phyloP scores from a whole-genome alignment of 2,888 invertebrate genomes.

The Bibio marci region DNA sequence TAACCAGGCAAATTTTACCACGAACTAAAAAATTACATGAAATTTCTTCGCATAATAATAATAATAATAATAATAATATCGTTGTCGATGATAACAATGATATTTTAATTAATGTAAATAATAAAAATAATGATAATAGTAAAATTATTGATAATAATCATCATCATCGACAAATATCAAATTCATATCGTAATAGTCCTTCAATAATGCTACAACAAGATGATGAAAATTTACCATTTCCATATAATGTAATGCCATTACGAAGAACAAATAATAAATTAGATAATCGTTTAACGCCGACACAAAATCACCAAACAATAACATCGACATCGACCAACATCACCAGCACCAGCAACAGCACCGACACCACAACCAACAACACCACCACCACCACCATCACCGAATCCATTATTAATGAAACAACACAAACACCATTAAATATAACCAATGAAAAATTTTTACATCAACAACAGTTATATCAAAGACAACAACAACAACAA shows the following conservation, averaged over 20 bases:
- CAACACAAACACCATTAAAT: too few relatives aligned
- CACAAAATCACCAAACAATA: slow-evolving; percentile 4
- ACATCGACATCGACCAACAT: neutral
- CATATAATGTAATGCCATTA: slow-evolving; percentile 36
- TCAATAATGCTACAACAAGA: too few relatives aligned
- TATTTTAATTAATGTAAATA: slow-evolving; percentile 6
- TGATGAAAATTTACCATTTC: slow-evolving; percentile 19
- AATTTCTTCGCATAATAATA: too few relatives aligned
- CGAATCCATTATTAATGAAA: neutral
- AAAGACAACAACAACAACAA: slow-evolving; percentile 7
- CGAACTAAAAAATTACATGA: slow-evolving; percentile 13
- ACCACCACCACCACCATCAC: neutral
- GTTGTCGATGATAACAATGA: too few relatives aligned
- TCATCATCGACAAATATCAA: slow-evolving; percentile 15
- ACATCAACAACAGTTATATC: slow-evolving; percentile 10
- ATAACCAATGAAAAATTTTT: slow-evolving; percentile 5
- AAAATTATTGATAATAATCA: slow-evolving; percentile 8
- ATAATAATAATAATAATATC: too few relatives aligned
- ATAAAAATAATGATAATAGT: too few relatives aligned
- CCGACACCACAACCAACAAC: neutral
- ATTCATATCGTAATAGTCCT: slow-evolving; percentile 14
- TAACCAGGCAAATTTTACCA: slow-evolving; percentile 16
- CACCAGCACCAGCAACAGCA: neutral
- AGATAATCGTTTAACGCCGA: slow-evolving; percentile 12
- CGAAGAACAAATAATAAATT: slow-evolving; percentile 36